Evolutionary conservation across 2,797 vertebrate species (phyloP).

Genomic region (Odontamblyopus rebecca): DNA sequence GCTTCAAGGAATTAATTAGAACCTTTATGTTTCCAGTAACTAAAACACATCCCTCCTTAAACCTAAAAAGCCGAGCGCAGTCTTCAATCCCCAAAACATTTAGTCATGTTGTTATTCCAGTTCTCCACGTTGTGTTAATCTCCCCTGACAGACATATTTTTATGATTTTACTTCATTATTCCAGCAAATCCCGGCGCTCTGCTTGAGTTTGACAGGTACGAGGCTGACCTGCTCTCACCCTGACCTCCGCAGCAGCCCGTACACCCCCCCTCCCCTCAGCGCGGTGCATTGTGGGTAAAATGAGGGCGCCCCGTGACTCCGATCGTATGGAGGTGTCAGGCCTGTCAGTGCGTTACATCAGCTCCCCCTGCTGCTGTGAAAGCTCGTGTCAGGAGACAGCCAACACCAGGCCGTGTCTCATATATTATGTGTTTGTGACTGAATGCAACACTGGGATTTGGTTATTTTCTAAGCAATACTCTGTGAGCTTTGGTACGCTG

Average conservation of each 20-base stretch:
- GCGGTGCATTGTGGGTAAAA: constrained; percentile 10
- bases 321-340: constrained; percentile 15
- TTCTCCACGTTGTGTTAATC: not conserved
- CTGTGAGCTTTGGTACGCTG: no score
- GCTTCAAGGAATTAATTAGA: no score
- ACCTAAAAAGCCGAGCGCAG: not conserved
- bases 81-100: not conserved
- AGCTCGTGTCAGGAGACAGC: constrained; percentile 9
- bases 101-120: not conserved
- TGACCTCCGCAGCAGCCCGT: not conserved
- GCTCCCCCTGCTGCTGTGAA: constrained; percentile 17
- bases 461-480: no score
- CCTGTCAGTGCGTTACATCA: constrained; percentile 30
- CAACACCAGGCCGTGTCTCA: not conserved
- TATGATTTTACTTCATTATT: not conserved
- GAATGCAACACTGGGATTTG: not conserved
- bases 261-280: not conserved
- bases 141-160: not conserved
- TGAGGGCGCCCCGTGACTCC: constrained; percentile 1
- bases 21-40: no score
- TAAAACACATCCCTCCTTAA: not conserved
- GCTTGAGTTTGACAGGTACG: not conserved
- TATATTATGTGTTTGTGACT: not conserved
- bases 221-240: not conserved
- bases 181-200: not conserved